A percentile compares a stretch with the other conserved stretches of the same genome.
Evolutionary conservation across 2,797 vertebrate species (phyloP).

Genomic region (Liparis tanakae): DNA sequence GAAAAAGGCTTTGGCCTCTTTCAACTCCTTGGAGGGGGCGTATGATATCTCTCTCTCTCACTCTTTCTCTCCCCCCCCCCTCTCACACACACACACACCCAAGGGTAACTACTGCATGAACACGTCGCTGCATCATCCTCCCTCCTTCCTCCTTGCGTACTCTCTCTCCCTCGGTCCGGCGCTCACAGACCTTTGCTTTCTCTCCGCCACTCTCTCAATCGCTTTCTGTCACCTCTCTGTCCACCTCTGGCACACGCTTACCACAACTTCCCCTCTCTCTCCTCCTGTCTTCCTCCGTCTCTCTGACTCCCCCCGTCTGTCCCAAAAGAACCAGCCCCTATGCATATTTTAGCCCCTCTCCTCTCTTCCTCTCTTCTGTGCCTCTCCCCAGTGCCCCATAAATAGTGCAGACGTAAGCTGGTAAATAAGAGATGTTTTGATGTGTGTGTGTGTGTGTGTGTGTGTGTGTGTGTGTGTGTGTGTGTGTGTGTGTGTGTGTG

Average conservation of each 20-base stretch:
- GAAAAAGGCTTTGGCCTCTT: constrained; percentile 72
- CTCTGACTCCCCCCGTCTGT: constrained; percentile 64
- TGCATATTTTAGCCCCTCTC: constrained; percentile 87
- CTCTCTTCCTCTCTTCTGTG: constrained; percentile 81
- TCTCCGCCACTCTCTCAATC: constrained; percentile 25
- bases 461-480: constrained; percentile 53
- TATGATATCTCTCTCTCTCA: constrained; percentile 59
- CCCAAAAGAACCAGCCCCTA: constrained; percentile 84
- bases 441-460: too few relatives aligned
- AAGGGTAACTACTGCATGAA: constrained; percentile 63
- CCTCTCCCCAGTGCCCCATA: constrained; percentile 84
- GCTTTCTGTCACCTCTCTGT: constrained; percentile 45
- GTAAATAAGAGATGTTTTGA: constrained; percentile 87
- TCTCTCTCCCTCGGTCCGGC: constrained; percentile 43
- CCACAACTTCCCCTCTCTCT: constrained; percentile 39
- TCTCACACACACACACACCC: constrained; percentile 41
- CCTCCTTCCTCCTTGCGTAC: constrained; percentile 63
- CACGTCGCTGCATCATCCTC: constrained; percentile 72
- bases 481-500: constrained; percentile 63
- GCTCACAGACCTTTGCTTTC: constrained; percentile 24
- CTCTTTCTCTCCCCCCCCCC: constrained; percentile 23
- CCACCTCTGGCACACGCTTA: constrained; percentile 30
- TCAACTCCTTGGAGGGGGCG: constrained; percentile 63
- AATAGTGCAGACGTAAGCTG: constrained; percentile 88
- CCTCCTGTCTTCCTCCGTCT: constrained; percentile 31